Evolutionary conservation across 2,888 invertebrate genomes (phyloP).

Genomic region (Daptonema setosum): DNA sequence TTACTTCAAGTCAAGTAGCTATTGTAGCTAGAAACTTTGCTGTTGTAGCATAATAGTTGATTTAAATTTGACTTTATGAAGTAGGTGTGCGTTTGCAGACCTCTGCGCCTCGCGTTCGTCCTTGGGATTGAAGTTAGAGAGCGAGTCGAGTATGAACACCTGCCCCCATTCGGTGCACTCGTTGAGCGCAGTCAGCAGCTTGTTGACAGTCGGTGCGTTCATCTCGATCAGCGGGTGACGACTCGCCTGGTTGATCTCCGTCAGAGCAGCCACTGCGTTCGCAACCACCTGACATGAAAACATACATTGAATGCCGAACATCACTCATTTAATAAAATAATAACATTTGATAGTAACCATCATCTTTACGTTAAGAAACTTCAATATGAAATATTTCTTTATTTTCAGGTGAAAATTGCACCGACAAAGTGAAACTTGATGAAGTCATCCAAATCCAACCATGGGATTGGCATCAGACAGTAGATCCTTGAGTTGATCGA

Average conservation of each 20-base stretch:
- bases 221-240: conserved; percentile 80
- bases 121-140: conserved; percentile 85
- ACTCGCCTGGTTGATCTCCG: conserved; percentile 91
- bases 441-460: conserved; percentile 38
- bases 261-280: conserved; percentile 90
- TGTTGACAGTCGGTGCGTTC: conserved; percentile 92
- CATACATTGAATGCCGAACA: too few species aligned
- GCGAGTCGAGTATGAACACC: conserved; percentile 87
- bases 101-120: conserved; percentile 92
- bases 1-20: too few species aligned
- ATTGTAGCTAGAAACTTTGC: too few species aligned
- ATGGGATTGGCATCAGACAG: conserved; percentile 97
- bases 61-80: too few species aligned
- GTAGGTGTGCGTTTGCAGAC: too few species aligned
- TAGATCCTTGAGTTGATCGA: conserved; percentile 84
- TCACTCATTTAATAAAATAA: neutral
- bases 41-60: too few species aligned
- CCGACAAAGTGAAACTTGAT: too few species aligned
- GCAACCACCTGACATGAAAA: conserved; percentile 50
- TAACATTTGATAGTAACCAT: too few species aligned
- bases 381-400: too few species aligned
- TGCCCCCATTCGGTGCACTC: conserved; percentile 99
- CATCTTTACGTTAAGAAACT: too few species aligned
- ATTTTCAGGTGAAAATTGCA: too few species aligned
- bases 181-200: conserved; percentile 83